These are phyloP conservation scores for Micropoecilia bifurca DNA, from an alignment of 2,797 vertebrate genomes.

Conservation along the genomic window DNA sequence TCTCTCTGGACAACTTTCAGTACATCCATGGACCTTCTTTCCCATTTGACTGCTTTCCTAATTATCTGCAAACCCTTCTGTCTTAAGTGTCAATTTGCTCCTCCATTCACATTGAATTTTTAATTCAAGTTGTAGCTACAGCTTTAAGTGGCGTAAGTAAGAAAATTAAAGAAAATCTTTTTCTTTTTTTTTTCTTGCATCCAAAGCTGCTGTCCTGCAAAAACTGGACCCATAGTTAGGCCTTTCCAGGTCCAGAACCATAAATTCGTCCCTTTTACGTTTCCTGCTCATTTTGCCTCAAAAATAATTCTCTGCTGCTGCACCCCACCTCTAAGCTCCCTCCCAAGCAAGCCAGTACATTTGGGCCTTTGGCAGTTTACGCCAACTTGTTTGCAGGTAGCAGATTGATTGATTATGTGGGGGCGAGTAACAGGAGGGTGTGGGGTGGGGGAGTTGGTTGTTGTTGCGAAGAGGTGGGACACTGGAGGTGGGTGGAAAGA, in stretches of 20 bases:
- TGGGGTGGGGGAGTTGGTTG: background rate
- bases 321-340: constrained; percentile 3
- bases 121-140: background rate
- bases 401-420: constrained; percentile 77
- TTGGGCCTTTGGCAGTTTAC: constrained; percentile 59
- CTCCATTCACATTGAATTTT: constrained; percentile 29
- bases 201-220: constrained; percentile 43
- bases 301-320: background rate
- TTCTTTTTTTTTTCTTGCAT: constrained; percentile 33
- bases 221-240: constrained; percentile 36
- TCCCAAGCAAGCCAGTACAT: constrained; percentile 58
- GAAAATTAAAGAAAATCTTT: background rate
- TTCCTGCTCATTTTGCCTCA: constrained; percentile 14
- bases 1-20: constrained; percentile 52
- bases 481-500: constrained; percentile 25
- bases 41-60: constrained; percentile 44
- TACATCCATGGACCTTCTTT: constrained; percentile 38
- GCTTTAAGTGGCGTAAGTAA: background rate
- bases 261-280: constrained; percentile 35
- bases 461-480: constrained; percentile 27
- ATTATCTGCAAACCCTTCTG: constrained; percentile 35
- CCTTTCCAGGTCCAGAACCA: constrained; percentile 21
- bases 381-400: constrained; percentile 71
- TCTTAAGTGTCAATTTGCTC: background rate
- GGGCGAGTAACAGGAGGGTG: background rate